Evolutionary conservation across 2,113 vertebrate genomes (phyloP).

Genomic region (Bos indicus): DNA sequence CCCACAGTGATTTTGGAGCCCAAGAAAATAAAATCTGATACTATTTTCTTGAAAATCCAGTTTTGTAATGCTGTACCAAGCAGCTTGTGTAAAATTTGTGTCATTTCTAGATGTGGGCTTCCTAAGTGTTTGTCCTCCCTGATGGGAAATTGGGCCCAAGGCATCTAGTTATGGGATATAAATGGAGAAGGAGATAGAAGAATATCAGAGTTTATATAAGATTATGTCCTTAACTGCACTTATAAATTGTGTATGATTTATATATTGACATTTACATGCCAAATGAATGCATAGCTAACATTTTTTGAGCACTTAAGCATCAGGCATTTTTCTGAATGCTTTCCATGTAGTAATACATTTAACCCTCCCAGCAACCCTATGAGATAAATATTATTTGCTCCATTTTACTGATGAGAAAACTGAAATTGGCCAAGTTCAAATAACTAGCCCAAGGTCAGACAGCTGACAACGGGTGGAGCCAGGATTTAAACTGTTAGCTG

Average conservation of each 20-base stretch:
- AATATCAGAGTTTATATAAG: not conserved
- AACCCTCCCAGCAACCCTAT: not conserved
- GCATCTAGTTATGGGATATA: not conserved
- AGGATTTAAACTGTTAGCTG: not conserved
- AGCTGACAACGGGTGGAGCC: not conserved
- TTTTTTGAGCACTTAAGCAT: not conserved
- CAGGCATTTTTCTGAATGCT: not conserved
- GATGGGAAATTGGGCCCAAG: not conserved
- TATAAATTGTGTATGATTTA: not conserved
- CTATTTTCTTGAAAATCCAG: not conserved
- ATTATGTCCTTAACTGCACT: not conserved
- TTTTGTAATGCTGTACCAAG: not conserved
- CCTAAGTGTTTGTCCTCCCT: not conserved
- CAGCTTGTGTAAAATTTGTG: not conserved
- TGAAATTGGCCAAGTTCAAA: not conserved
- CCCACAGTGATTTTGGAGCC: not conserved
- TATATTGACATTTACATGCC: not conserved
- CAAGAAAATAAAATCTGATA: not conserved
- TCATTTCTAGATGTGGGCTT: not conserved
- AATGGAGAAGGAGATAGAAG: not conserved
- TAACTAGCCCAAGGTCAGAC: not conserved
- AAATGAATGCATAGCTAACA: not conserved
- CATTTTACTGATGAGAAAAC: conserved; percentile 6
- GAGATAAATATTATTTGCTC: not conserved
- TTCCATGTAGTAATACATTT: not conserved